Conservation (phyloP, 2,797 vertebrate species). For the Phoeniculus purpureus region DNA sequence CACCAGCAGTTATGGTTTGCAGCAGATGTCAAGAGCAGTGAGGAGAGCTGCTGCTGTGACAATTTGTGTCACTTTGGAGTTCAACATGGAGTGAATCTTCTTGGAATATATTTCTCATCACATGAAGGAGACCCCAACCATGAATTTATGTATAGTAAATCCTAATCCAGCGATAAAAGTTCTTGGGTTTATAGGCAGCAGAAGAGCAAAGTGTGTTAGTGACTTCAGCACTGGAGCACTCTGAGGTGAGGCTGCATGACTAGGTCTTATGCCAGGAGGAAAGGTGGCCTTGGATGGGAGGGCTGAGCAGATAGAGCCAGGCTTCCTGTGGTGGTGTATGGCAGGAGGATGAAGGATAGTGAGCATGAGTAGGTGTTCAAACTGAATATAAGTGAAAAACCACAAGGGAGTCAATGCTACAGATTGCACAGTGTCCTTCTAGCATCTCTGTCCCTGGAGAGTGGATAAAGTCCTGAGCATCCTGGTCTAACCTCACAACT, state of each 20-base stretch:
- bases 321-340: neutral
- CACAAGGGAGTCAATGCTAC: neutral
- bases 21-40: fast-evolving
- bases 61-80: neutral
- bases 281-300: neutral
- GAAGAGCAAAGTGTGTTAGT: neutral
- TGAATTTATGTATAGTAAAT: neutral
- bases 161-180: neutral
- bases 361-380: neutral
- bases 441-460: neutral
- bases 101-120: neutral
- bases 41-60: neutral
- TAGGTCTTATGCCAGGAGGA: neutral
- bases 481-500: neutral
- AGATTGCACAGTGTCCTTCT: neutral
- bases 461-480: neutral
- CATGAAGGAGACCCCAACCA: neutral
- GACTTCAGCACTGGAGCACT: neutral
- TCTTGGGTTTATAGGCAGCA: neutral
- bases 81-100: neutral
- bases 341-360: neutral
- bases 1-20: neutral
- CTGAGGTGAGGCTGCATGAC: neutral
- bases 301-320: neutral
- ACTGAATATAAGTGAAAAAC: neutral